phyloP scores from a whole-genome alignment of 1,140 invertebrate genomes.

The Polypedilum pembai region DNA sequence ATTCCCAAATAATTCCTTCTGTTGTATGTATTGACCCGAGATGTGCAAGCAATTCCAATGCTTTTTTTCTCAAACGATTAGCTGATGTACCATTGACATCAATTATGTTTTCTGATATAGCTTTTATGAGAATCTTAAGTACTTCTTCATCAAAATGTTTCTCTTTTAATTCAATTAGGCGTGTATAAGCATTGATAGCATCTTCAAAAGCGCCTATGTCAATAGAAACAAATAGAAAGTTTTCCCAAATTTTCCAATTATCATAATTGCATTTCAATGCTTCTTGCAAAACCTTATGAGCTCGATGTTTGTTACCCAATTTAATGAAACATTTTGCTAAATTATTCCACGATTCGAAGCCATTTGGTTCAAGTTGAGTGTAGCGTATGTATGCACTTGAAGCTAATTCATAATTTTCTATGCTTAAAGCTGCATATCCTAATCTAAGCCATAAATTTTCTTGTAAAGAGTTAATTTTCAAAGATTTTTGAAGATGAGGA shows the following conservation, averaged over 20 bases:
- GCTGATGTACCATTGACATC: conserved; percentile 52
- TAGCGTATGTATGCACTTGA: conserved; percentile 79
- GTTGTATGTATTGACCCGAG: conserved; percentile 61
- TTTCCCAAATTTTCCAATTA: conserved; percentile 97
- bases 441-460: conserved; percentile 75
- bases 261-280: conserved; percentile 90
- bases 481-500: conserved; percentile 67
- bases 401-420: conserved; percentile 74
- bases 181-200: conserved; percentile 75
- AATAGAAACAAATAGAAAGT: conserved; percentile 74
- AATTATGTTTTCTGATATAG: conserved; percentile 55
- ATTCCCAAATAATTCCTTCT: conserved; percentile 66
- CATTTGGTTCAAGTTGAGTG: conserved; percentile 76
- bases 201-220: conserved; percentile 68
- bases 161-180: conserved; percentile 74
- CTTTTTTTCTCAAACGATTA: conserved; percentile 50
- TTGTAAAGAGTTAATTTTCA: conserved; percentile 79
- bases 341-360: conserved; percentile 97
- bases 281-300: conserved; percentile 76
- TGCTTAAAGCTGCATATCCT: conserved; percentile 73
- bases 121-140: conserved; percentile 63
- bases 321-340: conserved; percentile 87
- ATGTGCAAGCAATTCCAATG: conserved; percentile 71
- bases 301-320: conserved; percentile 74
- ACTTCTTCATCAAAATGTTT: conserved; percentile 74